Percentiles rank a stretch among this genome's conserved stretches.
phyloP scores from a whole-genome alignment of 2,113 vertebrate genomes.

The Oceanites oceanicus region DNA sequence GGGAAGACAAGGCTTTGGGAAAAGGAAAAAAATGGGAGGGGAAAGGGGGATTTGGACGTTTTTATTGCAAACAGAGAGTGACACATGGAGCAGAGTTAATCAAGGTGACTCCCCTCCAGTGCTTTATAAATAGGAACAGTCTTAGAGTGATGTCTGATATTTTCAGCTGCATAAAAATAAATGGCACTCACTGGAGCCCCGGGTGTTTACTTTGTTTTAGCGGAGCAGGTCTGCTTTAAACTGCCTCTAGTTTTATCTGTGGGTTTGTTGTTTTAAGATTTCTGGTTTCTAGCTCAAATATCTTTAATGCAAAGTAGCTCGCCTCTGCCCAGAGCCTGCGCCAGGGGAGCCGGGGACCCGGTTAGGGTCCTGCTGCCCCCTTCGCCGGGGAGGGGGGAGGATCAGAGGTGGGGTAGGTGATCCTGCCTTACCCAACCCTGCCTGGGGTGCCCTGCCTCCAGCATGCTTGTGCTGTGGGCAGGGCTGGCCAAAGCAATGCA shows the following conservation, averaged over 20 bases:
- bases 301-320: neutral
- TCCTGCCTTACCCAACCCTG: neutral
- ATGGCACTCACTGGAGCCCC: neutral
- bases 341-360: rapidly evolving
- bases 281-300: neutral
- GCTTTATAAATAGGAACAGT: neutral
- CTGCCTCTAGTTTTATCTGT: slow-evolving; percentile 2
- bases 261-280: slow-evolving; percentile 14
- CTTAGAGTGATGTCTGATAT: neutral
- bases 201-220: neutral
- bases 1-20: neutral
- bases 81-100: neutral
- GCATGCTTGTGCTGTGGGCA: rapidly evolving
- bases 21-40: neutral
- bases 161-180: neutral
- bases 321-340: neutral
- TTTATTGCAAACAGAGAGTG: neutral
- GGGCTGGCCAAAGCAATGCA: neutral
- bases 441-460: no score
- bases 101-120: neutral
- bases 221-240: neutral
- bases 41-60: neutral
- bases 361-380: neutral
- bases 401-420: neutral
- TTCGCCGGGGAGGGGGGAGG: neutral